Base-by-base conservation (phyloP, 2,888 invertebrate genomes). In the Ctena decussata region DNA sequence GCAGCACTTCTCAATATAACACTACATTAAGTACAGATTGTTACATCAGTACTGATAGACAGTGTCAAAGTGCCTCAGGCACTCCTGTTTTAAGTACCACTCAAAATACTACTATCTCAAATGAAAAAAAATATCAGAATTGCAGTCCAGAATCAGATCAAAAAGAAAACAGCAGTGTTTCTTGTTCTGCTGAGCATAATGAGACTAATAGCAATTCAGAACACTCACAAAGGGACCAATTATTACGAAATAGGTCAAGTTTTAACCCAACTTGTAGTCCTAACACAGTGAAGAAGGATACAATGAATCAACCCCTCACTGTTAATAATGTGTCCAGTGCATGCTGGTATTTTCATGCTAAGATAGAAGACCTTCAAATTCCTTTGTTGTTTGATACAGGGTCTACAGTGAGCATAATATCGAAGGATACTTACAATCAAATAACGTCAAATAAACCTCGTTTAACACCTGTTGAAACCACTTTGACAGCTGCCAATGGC, bases 341-440 rank as follows among this genome's bases (percentile, higher is more conserved):
- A 3, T 70, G 70, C 37, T 70, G 70, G 70, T 70, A 70, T 21
- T 70, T 70, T 37, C 70, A 70, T 41, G 70, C 70, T n/a, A 41
- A 70, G n/a, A 70, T 37, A 32, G 24, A 37, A 2, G 60, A 27
- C 21, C 24, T 70, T 12, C 39, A 37, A 37, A 41, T 70, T 5
- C 70, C 70, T 32, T 46, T 80, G 49, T 37, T 84, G 18, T 53
- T 84, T 65, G 76, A 84, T 27, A 84, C 84, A 1, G 80, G 84
- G 18, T 84, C 80, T 8, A 69, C 84, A 8, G 32, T 75, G 6
- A 76, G 60, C 27, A 60, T 82, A 39, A 44, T 82, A 41, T 82
- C 82, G 12, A 41, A 65, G 37, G 21, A 60, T 1, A 37, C 46
- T 0, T 77, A 53, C 24, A 37, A 77, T 27, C 27, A 49, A 32